Percentiles rank a stretch among this genome's conserved stretches.
Conservation (phyloP, 35 echinoderm and acorn worm genomes). For the Apostichopus japonicus region DNA sequence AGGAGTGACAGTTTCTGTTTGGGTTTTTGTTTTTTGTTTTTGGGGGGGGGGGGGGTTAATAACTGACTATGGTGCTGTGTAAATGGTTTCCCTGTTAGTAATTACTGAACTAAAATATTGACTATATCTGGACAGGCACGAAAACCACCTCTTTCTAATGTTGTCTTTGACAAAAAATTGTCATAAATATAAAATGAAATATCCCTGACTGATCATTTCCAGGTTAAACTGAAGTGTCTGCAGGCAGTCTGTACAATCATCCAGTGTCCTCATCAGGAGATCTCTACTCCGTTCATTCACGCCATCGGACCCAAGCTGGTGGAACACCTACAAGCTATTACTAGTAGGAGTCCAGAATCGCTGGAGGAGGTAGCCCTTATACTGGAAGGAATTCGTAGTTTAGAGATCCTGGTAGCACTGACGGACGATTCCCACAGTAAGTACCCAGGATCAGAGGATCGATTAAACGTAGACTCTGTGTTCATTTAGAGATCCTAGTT, state of each 20-base stretch:
- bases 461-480: too few relatives aligned
- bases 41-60: too few relatives aligned
- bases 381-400: conserved; percentile 86
- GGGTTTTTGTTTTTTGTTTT: too few relatives aligned
- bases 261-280: conserved; percentile 82
- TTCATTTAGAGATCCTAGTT: too few relatives aligned
- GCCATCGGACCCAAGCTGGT: conserved; percentile 87
- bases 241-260: conserved; percentile 88
- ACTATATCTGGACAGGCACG: too few relatives aligned
- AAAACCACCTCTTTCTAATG: too few relatives aligned
- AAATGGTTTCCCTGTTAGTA: too few relatives aligned
- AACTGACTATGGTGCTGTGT: too few relatives aligned
- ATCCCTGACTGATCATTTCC: not conserved
- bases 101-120: too few relatives aligned
- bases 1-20: too few relatives aligned
- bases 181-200: too few relatives aligned
- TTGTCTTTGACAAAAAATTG: too few relatives aligned
- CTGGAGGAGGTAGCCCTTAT: conserved; percentile 80
- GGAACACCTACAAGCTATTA: conserved; percentile 76
- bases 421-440: conserved; percentile 95
- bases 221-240: conserved; percentile 94
- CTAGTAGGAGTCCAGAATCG: conserved; percentile 76
- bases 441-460: conserved; percentile 1
- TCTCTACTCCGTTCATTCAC: conserved; percentile 94
- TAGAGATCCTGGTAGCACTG: conserved; percentile 84